Evolutionary conservation across 2,113 vertebrate genomes (phyloP).

Genomic region (Motacilla tschutschensis): DNA sequence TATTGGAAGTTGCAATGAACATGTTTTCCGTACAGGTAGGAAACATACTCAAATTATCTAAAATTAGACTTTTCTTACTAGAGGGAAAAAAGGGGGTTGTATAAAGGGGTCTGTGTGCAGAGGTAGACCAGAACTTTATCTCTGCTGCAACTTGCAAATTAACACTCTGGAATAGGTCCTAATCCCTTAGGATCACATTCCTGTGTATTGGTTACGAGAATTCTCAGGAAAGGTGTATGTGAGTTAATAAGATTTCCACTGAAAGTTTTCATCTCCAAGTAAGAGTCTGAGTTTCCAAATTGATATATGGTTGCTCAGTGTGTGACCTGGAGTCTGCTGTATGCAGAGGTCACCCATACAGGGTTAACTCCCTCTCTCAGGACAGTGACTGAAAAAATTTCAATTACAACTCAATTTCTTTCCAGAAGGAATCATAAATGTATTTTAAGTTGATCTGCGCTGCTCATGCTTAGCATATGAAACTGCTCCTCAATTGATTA

Average conservation of each 20-base stretch:
- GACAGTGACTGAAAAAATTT: neutral
- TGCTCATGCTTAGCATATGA: neutral
- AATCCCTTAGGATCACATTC: neutral
- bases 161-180: neutral
- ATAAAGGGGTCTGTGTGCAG: neutral
- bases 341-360: neutral
- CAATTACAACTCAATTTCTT: neutral
- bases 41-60: neutral
- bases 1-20: neutral
- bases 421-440: neutral
- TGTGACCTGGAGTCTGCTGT: neutral
- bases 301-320: neutral
- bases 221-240: neutral
- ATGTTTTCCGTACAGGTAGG: neutral
- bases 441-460: neutral
- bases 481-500: neutral
- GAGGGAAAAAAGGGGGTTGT: accelerated
- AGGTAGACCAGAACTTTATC: neutral
- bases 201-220: neutral
- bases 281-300: neutral
- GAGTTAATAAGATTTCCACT: neutral
- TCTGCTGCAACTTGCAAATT: neutral
- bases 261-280: neutral
- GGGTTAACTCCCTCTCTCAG: neutral
- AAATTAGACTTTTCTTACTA: neutral